Evolutionary conservation across 2,888 invertebrate species (phyloP), one percentile per base, ranked within the genome.

Genomic region (Cephus rjabovi): DNA sequence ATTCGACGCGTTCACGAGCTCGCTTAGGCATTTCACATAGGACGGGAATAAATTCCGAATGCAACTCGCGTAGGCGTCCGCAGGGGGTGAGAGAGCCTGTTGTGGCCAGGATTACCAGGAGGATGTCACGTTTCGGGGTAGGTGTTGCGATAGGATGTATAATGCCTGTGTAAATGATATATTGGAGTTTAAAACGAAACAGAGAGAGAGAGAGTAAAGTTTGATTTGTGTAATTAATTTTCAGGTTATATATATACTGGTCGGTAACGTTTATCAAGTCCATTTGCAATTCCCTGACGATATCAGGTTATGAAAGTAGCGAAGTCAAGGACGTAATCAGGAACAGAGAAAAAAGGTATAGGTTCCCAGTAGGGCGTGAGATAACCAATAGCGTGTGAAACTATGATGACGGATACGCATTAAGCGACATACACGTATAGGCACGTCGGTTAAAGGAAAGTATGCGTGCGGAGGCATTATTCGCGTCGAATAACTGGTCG

Each of bases 11-110:
- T 79, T 73, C 73, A 76, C 80, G 79, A 80, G 81, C 86, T 84
- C 86, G 82, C 83, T 84, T 82, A 86, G 87, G 86, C 84, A 88
- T 87, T 86, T 82, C 87, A 75, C 77, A 37, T 71, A 31, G 34
- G 33, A 31, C 30, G 71, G 74, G 81, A 85, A 85, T 84, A 81
- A 83, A 85, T 85, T 85, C 79, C 80, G 81, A 81, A 80, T 79
- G 80, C 78, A 71, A 77, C 78, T 73, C 81, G 74, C 76, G 56
- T 77, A 75, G 77, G 77, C 71, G 75, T 31, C 9, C 78, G 75
- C 34, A 40, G 56, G 76, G 69, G 76, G 69, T 76, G 79, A 78
- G 70, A 73, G 71, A 75, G 30, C 15, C 56, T 23, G 56, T 56
- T 56, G 56, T 15, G 23, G 56, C 23, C 56, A 56, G 56, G 56